A percentile compares a stretch with the other conserved stretches of the same genome.
Conservation (phyloP, 2,797 vertebrate species). For the Rhynchonycteris naso region DNA sequence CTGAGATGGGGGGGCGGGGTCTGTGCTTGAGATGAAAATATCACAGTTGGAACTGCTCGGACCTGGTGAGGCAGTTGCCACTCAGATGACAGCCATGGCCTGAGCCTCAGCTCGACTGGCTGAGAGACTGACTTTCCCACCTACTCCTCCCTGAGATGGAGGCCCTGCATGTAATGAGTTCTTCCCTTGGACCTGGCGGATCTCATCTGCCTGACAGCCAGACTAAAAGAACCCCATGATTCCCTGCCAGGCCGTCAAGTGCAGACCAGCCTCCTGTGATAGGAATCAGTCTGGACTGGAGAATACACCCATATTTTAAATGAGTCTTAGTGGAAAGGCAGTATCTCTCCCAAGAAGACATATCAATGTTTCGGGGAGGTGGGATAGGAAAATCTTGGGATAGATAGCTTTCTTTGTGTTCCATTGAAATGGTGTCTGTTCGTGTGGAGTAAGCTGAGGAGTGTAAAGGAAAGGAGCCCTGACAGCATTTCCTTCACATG, state of each 20-base stretch:
- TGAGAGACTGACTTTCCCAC: neutral
- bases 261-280: neutral
- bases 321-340: neutral
- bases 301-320: neutral
- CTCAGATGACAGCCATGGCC: neutral
- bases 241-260: neutral
- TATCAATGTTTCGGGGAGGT: neutral
- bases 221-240: neutral
- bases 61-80: neutral
- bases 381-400: neutral
- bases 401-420: neutral
- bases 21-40: neutral
- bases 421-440: neutral
- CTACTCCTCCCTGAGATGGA: neutral
- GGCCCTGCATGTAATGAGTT: neutral
- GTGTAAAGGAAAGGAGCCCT: neutral
- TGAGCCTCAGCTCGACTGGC: neutral
- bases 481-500: neutral
- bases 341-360: neutral
- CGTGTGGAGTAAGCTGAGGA: neutral
- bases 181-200: neutral
- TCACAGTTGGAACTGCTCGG: neutral
- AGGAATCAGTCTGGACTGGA: neutral
- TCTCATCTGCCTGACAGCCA: neutral
- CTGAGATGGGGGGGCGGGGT: neutral